Evolutionary conservation across 2,113 vertebrate species (phyloP), one percentile per base, ranked within the genome.

Genomic region (Nesoenas mayeri): DNA sequence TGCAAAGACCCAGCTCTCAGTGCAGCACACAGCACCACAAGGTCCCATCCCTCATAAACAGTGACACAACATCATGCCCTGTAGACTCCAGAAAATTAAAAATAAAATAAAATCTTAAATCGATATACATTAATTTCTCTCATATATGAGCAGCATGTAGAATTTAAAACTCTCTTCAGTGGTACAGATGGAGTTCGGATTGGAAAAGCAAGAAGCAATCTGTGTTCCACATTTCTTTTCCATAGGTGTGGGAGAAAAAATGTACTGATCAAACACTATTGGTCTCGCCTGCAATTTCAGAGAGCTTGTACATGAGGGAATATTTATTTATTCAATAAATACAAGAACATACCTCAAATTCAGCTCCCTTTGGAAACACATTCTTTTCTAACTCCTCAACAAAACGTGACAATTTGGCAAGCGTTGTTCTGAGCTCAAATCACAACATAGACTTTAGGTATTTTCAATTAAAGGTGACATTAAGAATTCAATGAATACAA

Each of bases 181-280:
- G 24, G 79, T 91, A 70, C 95, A 96, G 92, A 96, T 95, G 91
- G 93, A 93, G 72, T 36, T 92, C n/a, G 1, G 75, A 64, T 79
- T 92, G 92, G 83, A 91, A 95, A 87, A 93, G 93, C 61, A 84
- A 83, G 91, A 74, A 88, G 81, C 81, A 96, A 82, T 93, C 89
- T 95, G 91, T 5, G 25, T 77, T 93, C 81, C 44, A 4, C 86
- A 62, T 87, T 62, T 25, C 77, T 85, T 56, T 91, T n/a, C 88
- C 53, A 95, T 73, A 93, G 82, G 85, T 92, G 91, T 84, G 84
- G 80, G 85, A 91, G 70, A 87, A 90, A 85, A 95, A 94, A 64
- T 53, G 57, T 28, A 86, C 88, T 54, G 58, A 85, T 65, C 53
- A 60, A 50, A 60, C 42, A 25, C 26, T 80, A 34, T 0, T 3